Conservation (phyloP, 2,797 vertebrate genomes). For the Adelosebastes latens region DNA sequence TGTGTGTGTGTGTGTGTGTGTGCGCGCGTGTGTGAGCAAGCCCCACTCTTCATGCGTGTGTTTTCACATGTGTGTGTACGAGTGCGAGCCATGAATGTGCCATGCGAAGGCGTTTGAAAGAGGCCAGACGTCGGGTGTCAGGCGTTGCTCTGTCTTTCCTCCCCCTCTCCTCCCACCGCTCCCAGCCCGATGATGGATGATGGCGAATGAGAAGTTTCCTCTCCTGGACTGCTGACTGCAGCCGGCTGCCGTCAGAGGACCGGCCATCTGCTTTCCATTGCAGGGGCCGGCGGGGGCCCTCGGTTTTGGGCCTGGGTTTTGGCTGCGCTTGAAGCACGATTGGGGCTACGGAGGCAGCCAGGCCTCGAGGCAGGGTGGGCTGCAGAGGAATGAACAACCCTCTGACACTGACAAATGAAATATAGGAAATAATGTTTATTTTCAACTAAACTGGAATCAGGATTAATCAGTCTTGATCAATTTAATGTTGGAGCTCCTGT, state of each 20-base stretch:
- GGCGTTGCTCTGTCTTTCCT: constrained; percentile 72
- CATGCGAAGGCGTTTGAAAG: constrained; percentile 77
- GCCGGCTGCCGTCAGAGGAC: constrained; percentile 72
- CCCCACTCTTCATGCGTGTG: constrained; percentile 21
- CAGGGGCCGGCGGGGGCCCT: constrained; percentile 50
- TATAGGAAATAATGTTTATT: constrained; percentile 37
- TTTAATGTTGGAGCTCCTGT: constrained; percentile 19
- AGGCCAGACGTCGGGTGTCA: constrained; percentile 79
- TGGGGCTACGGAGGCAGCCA: constrained; percentile 30
- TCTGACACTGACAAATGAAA: constrained; percentile 50
- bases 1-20: constrained; percentile 46
- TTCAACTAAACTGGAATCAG: constrained; percentile 19
- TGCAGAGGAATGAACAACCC: constrained; percentile 37
- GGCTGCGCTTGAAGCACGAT: constrained; percentile 43
- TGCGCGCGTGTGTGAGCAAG: background rate
- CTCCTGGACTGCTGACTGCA: constrained; percentile 75
- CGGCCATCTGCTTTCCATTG: constrained; percentile 84
- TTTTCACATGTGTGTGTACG: constrained; percentile 59
- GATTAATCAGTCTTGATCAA: constrained; percentile 41
- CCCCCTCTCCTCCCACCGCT: constrained; percentile 40
- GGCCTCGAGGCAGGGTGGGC: constrained; percentile 51
- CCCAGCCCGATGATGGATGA: constrained; percentile 81
- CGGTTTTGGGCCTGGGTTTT: constrained; percentile 51
- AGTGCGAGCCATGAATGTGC: constrained; percentile 74
- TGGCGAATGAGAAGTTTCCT: constrained; percentile 84